Conservation (phyloP, 2,797 vertebrate species). For the Mico argentatus region DNA sequence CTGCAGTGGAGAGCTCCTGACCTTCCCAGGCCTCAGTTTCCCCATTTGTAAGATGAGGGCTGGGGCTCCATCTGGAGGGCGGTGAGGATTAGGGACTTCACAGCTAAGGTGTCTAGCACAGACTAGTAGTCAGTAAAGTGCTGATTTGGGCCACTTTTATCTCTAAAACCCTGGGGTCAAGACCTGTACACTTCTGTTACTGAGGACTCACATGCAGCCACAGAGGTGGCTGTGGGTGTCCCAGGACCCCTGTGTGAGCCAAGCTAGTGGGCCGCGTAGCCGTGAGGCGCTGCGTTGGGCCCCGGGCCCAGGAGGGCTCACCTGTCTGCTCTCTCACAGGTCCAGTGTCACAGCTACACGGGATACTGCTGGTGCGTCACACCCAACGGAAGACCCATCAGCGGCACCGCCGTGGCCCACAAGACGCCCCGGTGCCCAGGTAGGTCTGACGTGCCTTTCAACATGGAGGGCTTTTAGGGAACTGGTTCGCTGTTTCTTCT, state of each 20-base stretch:
- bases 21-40: fast-evolving
- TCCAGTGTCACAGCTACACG: conserved; percentile 98
- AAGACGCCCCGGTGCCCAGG: conserved; percentile 97
- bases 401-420: conserved; percentile 97
- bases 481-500: fast-evolving
- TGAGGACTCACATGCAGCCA: fast-evolving
- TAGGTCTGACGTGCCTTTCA: conserved; percentile 69
- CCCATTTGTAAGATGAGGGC: fast-evolving
- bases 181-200: fast-evolving
- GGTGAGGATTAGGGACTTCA: fast-evolving
- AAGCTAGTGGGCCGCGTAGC: fast-evolving
- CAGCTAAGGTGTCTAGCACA: fast-evolving
- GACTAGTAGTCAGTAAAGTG: background rate
- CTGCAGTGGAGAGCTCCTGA: fast-evolving
- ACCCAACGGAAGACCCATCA: conserved; percentile 95
- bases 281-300: fast-evolving
- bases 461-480: fast-evolving
- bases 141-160: background rate
- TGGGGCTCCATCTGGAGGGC: fast-evolving
- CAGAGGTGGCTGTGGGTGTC: fast-evolving
- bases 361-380: conserved; percentile 99
- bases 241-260: background rate
- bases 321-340: conserved; percentile 81
- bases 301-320: fast-evolving
- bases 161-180: fast-evolving